Conservation (phyloP, 1,140 invertebrate genomes). For the Penaeus indicus region DNA sequence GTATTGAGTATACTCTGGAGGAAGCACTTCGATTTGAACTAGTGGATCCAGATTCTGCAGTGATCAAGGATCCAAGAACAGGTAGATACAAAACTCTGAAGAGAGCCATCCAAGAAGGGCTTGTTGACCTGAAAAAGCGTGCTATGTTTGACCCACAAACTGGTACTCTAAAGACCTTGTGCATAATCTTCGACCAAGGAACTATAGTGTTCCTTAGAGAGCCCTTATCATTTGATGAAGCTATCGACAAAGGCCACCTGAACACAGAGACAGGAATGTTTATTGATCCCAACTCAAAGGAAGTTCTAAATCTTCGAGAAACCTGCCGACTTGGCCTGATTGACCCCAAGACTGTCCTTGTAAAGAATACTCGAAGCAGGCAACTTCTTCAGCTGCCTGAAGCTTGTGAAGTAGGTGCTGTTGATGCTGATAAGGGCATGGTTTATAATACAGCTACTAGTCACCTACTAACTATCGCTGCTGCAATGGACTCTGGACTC, state of each 20-base stretch:
- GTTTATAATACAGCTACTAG: constrained; percentile 86
- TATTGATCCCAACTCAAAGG: constrained; percentile 80
- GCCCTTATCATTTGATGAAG: constrained; percentile 82
- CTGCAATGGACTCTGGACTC: constrained; percentile 83
- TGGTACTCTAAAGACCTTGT: constrained; percentile 77
- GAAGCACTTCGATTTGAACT: constrained; percentile 84
- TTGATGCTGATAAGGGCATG: constrained; percentile 88
- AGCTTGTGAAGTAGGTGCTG: constrained; percentile 86
- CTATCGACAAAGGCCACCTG: constrained; percentile 80
- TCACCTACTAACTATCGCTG: constrained; percentile 80
- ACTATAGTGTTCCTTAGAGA: constrained; percentile 79
- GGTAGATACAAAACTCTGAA: constrained; percentile 81
- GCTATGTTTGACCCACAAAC: constrained; percentile 79
- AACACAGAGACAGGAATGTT: constrained; percentile 82
- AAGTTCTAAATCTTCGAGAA: constrained; percentile 85
- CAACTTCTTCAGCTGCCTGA: constrained; percentile 86
- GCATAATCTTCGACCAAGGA: constrained; percentile 82
- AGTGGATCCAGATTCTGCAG: constrained; percentile 81
- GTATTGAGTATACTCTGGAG: constrained; percentile 80
- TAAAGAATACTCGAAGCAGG: constrained; percentile 88
- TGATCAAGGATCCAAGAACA: constrained; percentile 83
- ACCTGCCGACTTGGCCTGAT: constrained; percentile 85
- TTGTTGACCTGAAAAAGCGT: constrained; percentile 78
- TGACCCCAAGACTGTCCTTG: constrained; percentile 87
- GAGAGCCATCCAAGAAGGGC: constrained; percentile 79